Conservation (phyloP, 1,140 invertebrate species). For the Aphelinus certus region DNA sequence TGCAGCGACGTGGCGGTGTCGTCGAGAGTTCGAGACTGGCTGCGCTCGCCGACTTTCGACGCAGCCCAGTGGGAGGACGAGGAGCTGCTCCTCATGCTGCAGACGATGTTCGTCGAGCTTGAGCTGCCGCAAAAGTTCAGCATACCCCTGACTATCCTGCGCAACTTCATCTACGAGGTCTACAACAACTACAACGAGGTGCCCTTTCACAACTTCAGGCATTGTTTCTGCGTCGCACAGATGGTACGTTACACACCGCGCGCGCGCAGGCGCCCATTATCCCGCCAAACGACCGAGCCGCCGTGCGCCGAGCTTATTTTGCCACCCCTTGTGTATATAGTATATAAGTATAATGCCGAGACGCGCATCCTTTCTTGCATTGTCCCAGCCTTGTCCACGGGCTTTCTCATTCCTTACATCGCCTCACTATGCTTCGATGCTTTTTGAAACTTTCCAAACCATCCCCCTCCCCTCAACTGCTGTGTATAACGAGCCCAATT, state of each 20-base stretch:
- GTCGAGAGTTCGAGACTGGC: constrained; percentile 68
- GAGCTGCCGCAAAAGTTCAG: constrained; percentile 80
- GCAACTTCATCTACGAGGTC: constrained; percentile 80
- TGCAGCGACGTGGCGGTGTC: constrained; percentile 71
- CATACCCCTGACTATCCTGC: constrained; percentile 77
- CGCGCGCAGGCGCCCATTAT: too few species aligned
- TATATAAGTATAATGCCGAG: too few species aligned
- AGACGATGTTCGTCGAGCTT: constrained; percentile 86
- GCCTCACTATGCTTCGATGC: too few species aligned
- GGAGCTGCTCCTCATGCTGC: constrained; percentile 82
- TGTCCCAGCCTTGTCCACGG: too few species aligned
- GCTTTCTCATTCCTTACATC: too few species aligned
- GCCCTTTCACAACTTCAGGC: constrained; percentile 90
- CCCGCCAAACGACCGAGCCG: too few species aligned
- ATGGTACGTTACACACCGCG: constrained; percentile 74
- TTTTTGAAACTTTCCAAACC: too few species aligned
- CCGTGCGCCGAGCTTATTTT: too few species aligned
- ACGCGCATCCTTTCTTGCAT: too few species aligned
- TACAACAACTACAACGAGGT: constrained; percentile 92
- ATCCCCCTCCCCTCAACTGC: too few species aligned
- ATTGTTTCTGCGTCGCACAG: constrained; percentile 90
- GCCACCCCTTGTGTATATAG: too few species aligned
- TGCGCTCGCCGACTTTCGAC: constrained; percentile 82
- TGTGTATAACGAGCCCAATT: too few species aligned
- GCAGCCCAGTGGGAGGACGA: constrained; percentile 86